Percentiles rank a stretch among this genome's conserved stretches.
Evolutionary conservation across 2,113 vertebrate genomes (phyloP).

Genomic region (Circaetus cinerascens): DNA sequence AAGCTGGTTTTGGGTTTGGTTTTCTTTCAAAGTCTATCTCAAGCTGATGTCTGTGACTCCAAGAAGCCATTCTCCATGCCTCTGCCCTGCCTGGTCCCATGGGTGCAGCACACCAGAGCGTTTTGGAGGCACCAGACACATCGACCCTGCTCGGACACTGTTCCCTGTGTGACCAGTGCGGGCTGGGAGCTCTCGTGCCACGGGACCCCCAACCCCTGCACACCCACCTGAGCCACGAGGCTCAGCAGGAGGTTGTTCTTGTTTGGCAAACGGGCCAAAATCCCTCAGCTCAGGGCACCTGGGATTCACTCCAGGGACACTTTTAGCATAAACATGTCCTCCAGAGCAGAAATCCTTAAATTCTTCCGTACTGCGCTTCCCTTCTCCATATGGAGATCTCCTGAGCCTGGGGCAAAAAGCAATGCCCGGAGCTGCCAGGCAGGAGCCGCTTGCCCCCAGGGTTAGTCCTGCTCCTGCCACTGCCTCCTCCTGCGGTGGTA

Average conservation of each 20-base stretch:
- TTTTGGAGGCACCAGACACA: background rate
- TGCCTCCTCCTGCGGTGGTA: accelerated
- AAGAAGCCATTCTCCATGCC: background rate
- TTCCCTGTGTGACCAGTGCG: accelerated
- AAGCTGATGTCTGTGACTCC: background rate
- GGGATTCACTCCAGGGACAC: background rate
- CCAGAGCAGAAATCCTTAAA: background rate
- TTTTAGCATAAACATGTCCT: background rate
- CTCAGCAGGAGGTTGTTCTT: background rate
- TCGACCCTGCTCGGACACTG: accelerated
- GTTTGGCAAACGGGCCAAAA: background rate
- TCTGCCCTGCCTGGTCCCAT: background rate
- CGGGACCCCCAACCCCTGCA: background rate
- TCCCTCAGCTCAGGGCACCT: background rate
- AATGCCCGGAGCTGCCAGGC: background rate
- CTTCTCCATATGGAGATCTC: background rate
- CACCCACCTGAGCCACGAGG: background rate
- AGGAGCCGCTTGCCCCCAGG: background rate
- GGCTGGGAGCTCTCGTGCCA: accelerated
- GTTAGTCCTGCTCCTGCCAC: background rate
- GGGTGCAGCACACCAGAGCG: background rate
- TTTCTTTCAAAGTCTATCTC: background rate
- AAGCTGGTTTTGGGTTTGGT: background rate
- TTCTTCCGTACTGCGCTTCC: background rate
- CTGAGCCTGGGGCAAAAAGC: background rate